Evolutionary conservation across 2,888 invertebrate genomes (phyloP).

Genomic region (Drosophila affinis): DNA sequence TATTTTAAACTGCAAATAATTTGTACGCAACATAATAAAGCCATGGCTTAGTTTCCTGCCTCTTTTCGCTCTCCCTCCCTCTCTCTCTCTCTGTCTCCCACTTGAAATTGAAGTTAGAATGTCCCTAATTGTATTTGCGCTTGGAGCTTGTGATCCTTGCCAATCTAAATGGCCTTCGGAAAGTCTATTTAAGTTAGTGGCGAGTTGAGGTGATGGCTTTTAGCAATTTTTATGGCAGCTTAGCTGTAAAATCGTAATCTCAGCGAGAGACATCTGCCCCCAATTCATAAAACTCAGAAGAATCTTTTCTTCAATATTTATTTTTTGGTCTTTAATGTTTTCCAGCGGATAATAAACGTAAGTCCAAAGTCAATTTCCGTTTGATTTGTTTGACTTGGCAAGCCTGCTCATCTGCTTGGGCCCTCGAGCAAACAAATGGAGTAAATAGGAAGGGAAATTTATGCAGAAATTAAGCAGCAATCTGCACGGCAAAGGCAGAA

Average conservation of each 20-base stretch:
- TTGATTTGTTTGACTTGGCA: constrained; percentile 30
- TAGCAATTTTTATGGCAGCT: constrained; percentile 36
- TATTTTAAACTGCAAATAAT: constrained; percentile 65
- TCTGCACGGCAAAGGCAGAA: neutral
- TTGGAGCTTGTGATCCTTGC: constrained; percentile 4
- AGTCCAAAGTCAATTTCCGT: constrained; percentile 32
- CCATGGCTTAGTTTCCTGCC: constrained; percentile 46
- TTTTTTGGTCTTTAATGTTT: constrained; percentile 38
- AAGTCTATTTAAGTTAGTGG: constrained; percentile 62
- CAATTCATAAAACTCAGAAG: constrained; percentile 34
- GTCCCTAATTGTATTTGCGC: constrained; percentile 65
- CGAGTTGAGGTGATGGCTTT: constrained; percentile 45
- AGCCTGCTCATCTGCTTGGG: constrained; percentile 16
- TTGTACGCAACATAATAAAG: constrained; percentile 64
- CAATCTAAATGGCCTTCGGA: constrained; percentile 54
- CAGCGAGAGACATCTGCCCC: constrained; percentile 16
- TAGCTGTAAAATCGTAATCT: constrained; percentile 18
- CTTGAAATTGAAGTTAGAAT: constrained; percentile 60
- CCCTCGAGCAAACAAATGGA: constrained; percentile 22
- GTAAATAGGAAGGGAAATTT: constrained; percentile 11
- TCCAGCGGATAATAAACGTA: constrained; percentile 42
- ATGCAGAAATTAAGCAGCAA: constrained; percentile 33
- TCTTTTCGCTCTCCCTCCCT: neutral
- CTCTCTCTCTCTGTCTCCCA: neutral
- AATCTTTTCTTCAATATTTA: constrained; percentile 32